A percentile compares a stretch with the other conserved stretches of the same genome.
These are phyloP conservation scores for Irena cyanogastra DNA, from an alignment of 2,113 vertebrate species.

Conservation along the genomic window DNA sequence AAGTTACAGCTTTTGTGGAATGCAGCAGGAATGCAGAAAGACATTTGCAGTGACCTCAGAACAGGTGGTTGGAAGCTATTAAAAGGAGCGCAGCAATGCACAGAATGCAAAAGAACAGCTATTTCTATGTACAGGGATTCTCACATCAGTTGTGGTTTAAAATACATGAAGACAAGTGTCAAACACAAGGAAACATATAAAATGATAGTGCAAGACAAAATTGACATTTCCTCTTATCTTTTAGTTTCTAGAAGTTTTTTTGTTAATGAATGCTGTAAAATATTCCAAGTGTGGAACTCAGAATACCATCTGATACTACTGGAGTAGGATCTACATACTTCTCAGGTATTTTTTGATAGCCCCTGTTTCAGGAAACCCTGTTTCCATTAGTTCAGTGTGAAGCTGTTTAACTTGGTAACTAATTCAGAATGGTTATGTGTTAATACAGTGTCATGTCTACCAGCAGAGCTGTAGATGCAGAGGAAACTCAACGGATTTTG, in stretches of 20 bases:
- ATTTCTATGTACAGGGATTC: not conserved
- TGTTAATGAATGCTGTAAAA: not conserved
- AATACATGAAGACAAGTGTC: not conserved
- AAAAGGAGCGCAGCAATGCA: slow-evolving; percentile 31
- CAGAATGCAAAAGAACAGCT: slow-evolving; percentile 31
- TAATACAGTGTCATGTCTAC: not conserved
- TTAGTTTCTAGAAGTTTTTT: not conserved
- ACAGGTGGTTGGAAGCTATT: slow-evolving; percentile 25
- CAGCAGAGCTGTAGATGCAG: not conserved
- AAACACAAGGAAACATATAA: not conserved
- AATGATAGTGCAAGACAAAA: not conserved
- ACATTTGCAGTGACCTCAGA: not conserved
- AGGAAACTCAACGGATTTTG: not conserved
- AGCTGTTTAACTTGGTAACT: not conserved
- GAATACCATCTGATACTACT: not conserved
- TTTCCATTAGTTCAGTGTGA: not conserved
- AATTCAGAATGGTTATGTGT: not conserved
- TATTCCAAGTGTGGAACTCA: not conserved
- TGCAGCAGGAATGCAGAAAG: not conserved
- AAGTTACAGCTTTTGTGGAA: not conserved
- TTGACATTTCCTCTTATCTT: not conserved
- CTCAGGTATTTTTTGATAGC: not conserved
- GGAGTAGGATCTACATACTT: not conserved
- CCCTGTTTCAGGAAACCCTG: not conserved
- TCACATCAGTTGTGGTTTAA: not conserved